Percentiles rank a stretch among this genome's conserved stretches.
These are phyloP conservation scores for Barbus barbus DNA, from an alignment of 2,113 vertebrate genomes.

Conservation along the genomic window DNA sequence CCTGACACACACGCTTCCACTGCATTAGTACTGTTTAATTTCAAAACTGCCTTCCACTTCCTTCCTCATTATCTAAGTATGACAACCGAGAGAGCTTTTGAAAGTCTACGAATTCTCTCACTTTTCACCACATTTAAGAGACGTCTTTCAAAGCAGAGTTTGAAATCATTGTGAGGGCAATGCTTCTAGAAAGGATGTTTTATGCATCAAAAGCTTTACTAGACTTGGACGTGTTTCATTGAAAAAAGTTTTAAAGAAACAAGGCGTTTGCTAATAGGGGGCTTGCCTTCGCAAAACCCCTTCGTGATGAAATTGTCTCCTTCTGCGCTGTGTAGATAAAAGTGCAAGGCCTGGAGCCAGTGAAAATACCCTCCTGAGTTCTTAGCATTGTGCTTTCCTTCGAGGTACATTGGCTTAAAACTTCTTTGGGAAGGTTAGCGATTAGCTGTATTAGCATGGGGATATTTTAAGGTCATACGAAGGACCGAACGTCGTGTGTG, in stretches of 20 bases:
- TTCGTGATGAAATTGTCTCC: constrained; percentile 45
- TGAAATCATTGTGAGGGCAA: constrained; percentile 5
- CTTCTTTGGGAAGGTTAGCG: constrained; percentile 11
- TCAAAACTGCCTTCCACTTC: constrained; percentile 77
- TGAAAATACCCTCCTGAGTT: constrained; percentile 22
- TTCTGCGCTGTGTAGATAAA: constrained; percentile 53
- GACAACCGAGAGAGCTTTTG: constrained; percentile 41
- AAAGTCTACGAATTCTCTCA: constrained; percentile 24
- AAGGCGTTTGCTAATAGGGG: too few species aligned
- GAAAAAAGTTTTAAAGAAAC: constrained; percentile 36
- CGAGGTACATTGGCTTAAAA: constrained; percentile 16
- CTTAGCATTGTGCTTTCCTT: constrained; percentile 35
- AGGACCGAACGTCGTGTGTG: neutral
- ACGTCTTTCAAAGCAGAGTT: constrained; percentile 30
- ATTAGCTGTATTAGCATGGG: constrained; percentile 41
- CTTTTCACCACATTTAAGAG: constrained; percentile 44
- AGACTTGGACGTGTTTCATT: constrained; percentile 28
- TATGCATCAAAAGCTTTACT: constrained; percentile 5
- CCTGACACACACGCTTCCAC: constrained; percentile 55
- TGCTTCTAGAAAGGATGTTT: constrained; percentile 22
- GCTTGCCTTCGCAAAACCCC: constrained; percentile 26
- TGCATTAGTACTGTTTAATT: constrained; percentile 76
- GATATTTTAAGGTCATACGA: constrained; percentile 17
- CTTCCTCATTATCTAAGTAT: constrained; percentile 75
- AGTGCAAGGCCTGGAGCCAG: constrained; percentile 40